Evolutionary conservation across 2,888 invertebrate species (phyloP).

Genomic region (Zhuqinia jingwanae): DNA sequence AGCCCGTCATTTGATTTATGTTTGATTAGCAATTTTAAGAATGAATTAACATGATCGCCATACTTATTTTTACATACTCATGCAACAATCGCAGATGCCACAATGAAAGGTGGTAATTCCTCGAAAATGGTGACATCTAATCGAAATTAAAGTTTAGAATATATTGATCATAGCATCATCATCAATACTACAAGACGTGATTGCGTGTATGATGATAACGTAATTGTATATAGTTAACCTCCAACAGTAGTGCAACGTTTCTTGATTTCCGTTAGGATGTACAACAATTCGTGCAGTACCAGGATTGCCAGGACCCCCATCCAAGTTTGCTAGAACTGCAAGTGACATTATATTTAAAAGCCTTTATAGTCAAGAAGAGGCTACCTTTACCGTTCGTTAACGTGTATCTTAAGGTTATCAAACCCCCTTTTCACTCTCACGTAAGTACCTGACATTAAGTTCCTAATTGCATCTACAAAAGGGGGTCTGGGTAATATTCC

Average conservation of each 20-base stretch:
- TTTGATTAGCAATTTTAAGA: not conserved
- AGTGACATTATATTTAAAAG: not conserved
- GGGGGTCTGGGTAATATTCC: slow-evolving; percentile 66
- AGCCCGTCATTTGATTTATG: not conserved
- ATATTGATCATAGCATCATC: not conserved
- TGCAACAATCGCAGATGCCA: slow-evolving; percentile 74
- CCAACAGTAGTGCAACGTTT: slow-evolving; percentile 45
- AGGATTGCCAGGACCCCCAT: not conserved
- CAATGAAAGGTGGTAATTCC: slow-evolving; percentile 71
- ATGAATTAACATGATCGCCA: not conserved
- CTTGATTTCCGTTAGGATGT: slow-evolving; percentile 46
- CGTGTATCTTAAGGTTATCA: too few species aligned
- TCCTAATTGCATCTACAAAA: slow-evolving; percentile 69
- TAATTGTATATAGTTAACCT: too few species aligned
- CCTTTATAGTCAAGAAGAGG: too few species aligned
- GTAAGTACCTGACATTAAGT: slow-evolving; percentile 22
- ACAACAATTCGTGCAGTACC: not conserved
- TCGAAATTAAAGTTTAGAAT: slow-evolving; percentile 22
- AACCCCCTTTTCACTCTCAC: too few species aligned
- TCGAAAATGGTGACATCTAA: slow-evolving; percentile 74
- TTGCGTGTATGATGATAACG: too few species aligned
- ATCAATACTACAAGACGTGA: not conserved
- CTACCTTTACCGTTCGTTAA: too few species aligned
- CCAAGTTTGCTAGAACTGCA: not conserved
- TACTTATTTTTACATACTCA: slow-evolving; percentile 57